Base-by-base conservation (phyloP, 2,113 vertebrate genomes). In the Murina feae region DNA sequence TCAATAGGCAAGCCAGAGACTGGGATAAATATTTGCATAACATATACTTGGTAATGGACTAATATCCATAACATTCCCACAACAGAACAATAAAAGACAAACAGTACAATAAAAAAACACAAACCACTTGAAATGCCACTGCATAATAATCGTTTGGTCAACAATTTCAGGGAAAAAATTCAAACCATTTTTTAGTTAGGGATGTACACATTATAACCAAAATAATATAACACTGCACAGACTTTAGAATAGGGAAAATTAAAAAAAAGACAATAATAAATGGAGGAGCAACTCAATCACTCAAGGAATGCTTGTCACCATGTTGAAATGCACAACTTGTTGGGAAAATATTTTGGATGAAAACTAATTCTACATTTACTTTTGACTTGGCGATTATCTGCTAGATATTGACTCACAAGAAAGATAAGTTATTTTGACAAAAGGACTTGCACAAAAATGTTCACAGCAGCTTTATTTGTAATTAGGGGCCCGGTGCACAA, bases 261-360 rank as follows among this genome's bases (percentile, higher is more conserved):
- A 30, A 9, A n/a, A 32, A 37, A 25, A 5, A 79, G 55, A 35
- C 10, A 17, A 30, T 16, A 20, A 7, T 8, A 13, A n/a, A 32
- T 1, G 21, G 13, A n/a, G 66, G 37, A 13, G 23, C 87, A 23
- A 3, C 3, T 3, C 6, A n/a, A 2, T 2, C 7, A 1, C 63
- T 21, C 60, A 8, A 0, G 9, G 1, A 0, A 4, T 2, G 66
- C 25, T 55, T 32, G 1, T 23, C 30, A 28, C 20, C 1, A 30
- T 5, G 1, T 14, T 28, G 7, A 35, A 23, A n/a, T 12, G 37
- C 1, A 14, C 13, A 28, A 0, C 3, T 20, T 39, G 16, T 35
- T 28, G 25, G 37, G 12, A 28, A 5, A 53, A 17, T 39, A 2
- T 13, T 35, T 81, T 5, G 39, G 23, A 25, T 6, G 42, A n/a